phyloP scores from a whole-genome alignment of 2,113 vertebrate genomes.

The Stigmatopora nigra region DNA sequence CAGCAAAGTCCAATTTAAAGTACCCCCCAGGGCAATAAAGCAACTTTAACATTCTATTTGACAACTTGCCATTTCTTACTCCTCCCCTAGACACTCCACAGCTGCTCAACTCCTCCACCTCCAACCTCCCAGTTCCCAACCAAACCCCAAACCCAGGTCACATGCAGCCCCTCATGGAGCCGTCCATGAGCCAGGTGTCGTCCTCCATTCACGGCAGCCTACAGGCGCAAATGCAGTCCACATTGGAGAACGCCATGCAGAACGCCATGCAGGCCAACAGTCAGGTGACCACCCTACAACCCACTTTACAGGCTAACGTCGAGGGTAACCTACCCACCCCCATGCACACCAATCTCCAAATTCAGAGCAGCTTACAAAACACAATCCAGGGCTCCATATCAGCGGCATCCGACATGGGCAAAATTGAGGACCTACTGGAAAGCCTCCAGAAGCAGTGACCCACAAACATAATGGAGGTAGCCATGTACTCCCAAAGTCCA shows the following conservation, averaged over 20 bases:
- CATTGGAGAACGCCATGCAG: constrained; percentile 47
- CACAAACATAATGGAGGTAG: constrained; percentile 66
- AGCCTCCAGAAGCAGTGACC: constrained; percentile 84
- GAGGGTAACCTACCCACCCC: constrained; percentile 50
- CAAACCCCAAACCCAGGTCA: constrained; percentile 76
- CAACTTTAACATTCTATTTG: not conserved
- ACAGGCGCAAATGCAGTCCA: constrained; percentile 59
- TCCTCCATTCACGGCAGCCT: constrained; percentile 60
- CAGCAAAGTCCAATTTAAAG: too few relatives aligned
- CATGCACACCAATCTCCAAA: constrained; percentile 60
- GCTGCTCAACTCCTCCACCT: constrained; percentile 77
- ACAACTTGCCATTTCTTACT: constrained; percentile 6
- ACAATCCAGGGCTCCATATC: constrained; percentile 55
- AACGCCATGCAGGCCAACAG: constrained; percentile 55
- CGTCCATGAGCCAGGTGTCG: constrained; percentile 77
- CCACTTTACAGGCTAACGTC: constrained; percentile 43
- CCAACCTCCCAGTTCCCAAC: constrained; percentile 76
- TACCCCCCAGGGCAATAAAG: not conserved
- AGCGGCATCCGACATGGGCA: constrained; percentile 81
- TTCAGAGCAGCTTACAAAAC: constrained; percentile 58
- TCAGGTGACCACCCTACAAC: constrained; percentile 39
- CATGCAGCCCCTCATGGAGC: constrained; percentile 82
- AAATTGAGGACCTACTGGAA: constrained; percentile 89
- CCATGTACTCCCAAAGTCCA: constrained; percentile 45
- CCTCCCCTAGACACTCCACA: constrained; percentile 75